Percentiles rank a stretch among this genome's conserved stretches.
phyloP scores from a whole-genome alignment of 2,888 invertebrate genomes.

The Lapara coniferarum region DNA sequence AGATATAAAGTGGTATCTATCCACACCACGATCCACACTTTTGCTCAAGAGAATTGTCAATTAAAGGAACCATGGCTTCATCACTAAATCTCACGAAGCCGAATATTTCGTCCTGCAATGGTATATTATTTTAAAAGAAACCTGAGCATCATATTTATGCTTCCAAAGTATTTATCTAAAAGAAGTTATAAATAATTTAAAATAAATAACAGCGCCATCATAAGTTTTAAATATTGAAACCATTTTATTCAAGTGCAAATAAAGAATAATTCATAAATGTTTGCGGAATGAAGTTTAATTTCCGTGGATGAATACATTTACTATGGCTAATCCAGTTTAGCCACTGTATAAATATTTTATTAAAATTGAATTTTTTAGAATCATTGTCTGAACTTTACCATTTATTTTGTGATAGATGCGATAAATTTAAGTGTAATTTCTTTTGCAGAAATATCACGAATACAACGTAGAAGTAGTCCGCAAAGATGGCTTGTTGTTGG shows the following conservation, averaged over 20 bases:
- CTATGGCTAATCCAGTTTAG: background rate
- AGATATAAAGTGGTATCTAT: no score
- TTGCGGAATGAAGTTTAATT: background rate
- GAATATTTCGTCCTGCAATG: no score
- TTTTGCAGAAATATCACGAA: constrained; percentile 90
- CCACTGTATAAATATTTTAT: background rate
- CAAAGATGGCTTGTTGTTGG: constrained; percentile 92
- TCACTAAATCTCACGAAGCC: no score
- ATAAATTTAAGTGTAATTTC: constrained; percentile 27
- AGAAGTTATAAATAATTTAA: no score
- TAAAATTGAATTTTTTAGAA: background rate
- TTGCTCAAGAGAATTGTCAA: no score
- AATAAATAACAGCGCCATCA: no score
- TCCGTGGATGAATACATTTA: constrained; percentile 12
- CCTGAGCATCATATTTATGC: no score
- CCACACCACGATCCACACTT: no score
- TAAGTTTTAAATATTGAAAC: no score
- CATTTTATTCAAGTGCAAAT: background rate
- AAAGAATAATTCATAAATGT: background rate
- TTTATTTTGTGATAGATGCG: background rate
- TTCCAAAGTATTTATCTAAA: no score
- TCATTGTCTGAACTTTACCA: background rate
- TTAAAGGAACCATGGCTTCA: no score
- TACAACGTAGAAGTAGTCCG: constrained; percentile 90
- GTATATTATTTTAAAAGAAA: no score